Base-by-base conservation (phyloP, 2,888 invertebrate genomes). In the Tortrix viridana region DNA sequence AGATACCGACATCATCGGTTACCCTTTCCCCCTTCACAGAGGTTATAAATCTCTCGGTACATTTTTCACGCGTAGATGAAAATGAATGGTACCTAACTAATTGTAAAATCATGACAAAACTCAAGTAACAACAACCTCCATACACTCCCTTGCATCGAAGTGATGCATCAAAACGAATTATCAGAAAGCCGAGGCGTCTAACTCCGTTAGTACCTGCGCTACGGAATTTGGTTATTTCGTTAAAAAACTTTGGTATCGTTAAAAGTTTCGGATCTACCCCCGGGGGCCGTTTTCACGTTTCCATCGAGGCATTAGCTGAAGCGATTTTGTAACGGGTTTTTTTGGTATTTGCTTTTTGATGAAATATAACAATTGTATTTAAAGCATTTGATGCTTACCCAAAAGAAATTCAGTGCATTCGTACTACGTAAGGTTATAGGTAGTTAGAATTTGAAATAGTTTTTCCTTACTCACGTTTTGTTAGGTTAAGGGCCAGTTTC, bases 161-260 rank as follows among this genome's bases (percentile, higher is more conserved):
- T 32, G 57, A 52, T 47, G 62, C 56, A 57, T 57, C 56, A 52
- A 14, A 44, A 57, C 57, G 53, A 60, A 48, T 52, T 52, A 63
- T 19, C 61, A 22, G 22, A 12, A 61, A 80, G 79, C 78, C 74
- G 79, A 74, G 76, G 79, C 75, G 75, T 77, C 79, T 85, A 86
- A 86, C 81, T 74, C 71, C 77, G 79, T 86, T 86, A 86, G 74
- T 76, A 53, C 62, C 73, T 61, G 71, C 77, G 79, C 80, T n/a
- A 41, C 41, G 81, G 73, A 86, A 89, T 89, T 89, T 81, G 80
- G 85, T 90, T 89, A 92, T 89, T 89, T 85, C 87, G 86, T 89
- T 90, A 89, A 89, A 89, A 90, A 91, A 90, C 88, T 91, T 88
- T 77, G 77, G 82, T 89, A 88, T 90, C 88, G 89, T 89, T 88